A percentile compares a stretch with the other conserved stretches of the same genome.
Evolutionary conservation across 2,888 invertebrate species (phyloP).

Genomic region (Dyspetes luteomarginatus): DNA sequence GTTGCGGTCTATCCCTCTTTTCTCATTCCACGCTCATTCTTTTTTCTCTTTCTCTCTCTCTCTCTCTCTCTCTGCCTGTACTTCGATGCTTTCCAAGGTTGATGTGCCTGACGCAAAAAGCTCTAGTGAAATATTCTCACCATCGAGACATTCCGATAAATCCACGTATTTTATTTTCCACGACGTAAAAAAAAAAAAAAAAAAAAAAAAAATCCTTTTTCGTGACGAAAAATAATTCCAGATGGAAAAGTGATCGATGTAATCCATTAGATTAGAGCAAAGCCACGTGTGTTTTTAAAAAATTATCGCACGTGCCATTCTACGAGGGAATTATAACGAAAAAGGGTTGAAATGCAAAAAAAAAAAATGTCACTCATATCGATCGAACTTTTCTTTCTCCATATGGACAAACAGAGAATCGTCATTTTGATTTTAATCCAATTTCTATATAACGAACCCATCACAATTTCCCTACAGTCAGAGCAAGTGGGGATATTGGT

Average conservation of each 20-base stretch:
- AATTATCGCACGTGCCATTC: constrained; percentile 1
- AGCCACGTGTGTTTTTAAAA: not conserved
- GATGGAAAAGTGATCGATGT: not conserved
- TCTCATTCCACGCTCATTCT: not conserved
- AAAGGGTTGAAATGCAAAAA: constrained; percentile 45
- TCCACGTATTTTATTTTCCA: not conserved
- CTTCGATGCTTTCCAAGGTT: no score
- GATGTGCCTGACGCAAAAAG: no score
- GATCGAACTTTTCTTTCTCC: not conserved
- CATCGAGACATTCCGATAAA: not conserved
- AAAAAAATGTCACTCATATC: no score
- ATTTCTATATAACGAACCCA: constrained; percentile 24
- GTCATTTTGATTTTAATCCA: constrained; percentile 42
- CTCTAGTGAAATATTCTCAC: not conserved
- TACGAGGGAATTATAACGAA: constrained; percentile 44
- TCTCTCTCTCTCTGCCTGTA: not conserved
- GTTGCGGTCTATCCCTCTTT: constrained; percentile 4
- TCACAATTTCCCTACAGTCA: constrained; percentile 11
- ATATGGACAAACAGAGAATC: constrained; percentile 3
- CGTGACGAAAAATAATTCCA: not conserved
- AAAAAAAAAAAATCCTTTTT: not conserved
- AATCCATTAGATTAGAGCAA: constrained; percentile 38
- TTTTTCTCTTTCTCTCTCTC: not conserved
- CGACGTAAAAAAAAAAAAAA: no score
- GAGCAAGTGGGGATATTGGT: not conserved